phyloP scores from a whole-genome alignment of 2,797 vertebrate genomes.

The Chelonia mydas region DNA sequence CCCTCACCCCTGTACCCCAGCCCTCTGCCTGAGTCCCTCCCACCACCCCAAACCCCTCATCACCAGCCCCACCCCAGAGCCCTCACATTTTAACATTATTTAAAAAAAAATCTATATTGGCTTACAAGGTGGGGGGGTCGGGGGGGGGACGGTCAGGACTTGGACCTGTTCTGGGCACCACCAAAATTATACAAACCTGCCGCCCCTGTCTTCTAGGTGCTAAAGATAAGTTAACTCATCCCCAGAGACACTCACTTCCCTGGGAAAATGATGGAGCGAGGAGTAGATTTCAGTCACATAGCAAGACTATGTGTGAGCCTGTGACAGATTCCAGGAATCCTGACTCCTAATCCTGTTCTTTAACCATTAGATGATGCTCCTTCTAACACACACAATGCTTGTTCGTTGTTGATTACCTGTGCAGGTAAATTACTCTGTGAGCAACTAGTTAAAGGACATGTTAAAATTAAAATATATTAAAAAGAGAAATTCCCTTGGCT shows the following conservation, averaged over 20 bases:
- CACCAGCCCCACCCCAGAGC: too few relatives aligned
- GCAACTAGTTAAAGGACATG: not conserved
- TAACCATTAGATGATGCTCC: not conserved
- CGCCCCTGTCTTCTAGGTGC: too few relatives aligned
- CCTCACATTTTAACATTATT: too few relatives aligned
- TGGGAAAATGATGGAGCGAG: not conserved
- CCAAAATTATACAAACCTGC: too few relatives aligned
- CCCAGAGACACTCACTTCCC: not conserved
- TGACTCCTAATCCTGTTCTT: not conserved
- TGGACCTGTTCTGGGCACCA: too few relatives aligned
- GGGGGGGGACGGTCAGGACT: too few relatives aligned
- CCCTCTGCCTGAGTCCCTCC: too few relatives aligned
- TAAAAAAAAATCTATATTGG: too few relatives aligned
- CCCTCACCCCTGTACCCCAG: too few relatives aligned
- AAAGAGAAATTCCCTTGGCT: not conserved
- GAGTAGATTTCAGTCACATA: not conserved
- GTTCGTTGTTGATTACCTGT: not conserved
- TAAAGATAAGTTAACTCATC: not conserved
- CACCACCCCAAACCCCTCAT: too few relatives aligned
- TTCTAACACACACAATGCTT: not conserved
- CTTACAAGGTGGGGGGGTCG: too few relatives aligned
- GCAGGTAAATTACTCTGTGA: not conserved
- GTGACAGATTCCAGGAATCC: not conserved
- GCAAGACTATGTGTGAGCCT: not conserved
- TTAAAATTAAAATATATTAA: rapidly evolving